A percentile compares a stretch with the other conserved stretches of the same genome.
These are phyloP conservation scores for Rhopilema esculentum DNA, from an alignment of 30 jellyfish, hydroid and myxozoan species.

Conservation along the genomic window DNA sequence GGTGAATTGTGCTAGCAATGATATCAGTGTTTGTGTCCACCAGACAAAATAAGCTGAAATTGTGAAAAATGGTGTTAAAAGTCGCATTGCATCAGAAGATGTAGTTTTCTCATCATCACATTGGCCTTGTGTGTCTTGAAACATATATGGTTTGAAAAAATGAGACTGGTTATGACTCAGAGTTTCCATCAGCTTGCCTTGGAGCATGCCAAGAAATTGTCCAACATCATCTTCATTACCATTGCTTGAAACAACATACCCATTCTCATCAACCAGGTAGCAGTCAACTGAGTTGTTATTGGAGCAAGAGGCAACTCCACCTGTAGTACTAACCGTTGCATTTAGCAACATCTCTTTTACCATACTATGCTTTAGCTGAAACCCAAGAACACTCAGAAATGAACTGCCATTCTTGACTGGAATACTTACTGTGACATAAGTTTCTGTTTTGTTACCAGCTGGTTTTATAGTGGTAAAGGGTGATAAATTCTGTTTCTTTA, in stretches of 20 bases:
- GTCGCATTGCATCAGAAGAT: slow-evolving; percentile 58
- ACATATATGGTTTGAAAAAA: background rate
- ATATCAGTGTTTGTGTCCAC: slow-evolving; percentile 61
- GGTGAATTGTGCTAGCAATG: slow-evolving; percentile 46
- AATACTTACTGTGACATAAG: slow-evolving; percentile 28
- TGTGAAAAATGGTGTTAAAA: slow-evolving; percentile 55
- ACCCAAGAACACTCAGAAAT: slow-evolving; percentile 33
- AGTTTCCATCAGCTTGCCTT: slow-evolving; percentile 65
- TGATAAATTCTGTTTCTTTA: slow-evolving; percentile 7
- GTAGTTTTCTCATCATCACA: slow-evolving; percentile 33
- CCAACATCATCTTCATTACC: slow-evolving; percentile 74
- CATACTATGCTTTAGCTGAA: slow-evolving; percentile 13
- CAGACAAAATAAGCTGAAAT: slow-evolving; percentile 56
- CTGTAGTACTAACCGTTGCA: slow-evolving; percentile 22
- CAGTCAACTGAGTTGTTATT: slow-evolving; percentile 42
- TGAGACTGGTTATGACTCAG: slow-evolving; percentile 29
- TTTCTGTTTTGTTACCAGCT: slow-evolving; percentile 37
- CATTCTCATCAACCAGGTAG: slow-evolving; percentile 86
- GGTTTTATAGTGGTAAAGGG: slow-evolving; percentile 13
- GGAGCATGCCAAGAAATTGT: slow-evolving; percentile 61
- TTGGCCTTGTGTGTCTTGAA: slow-evolving; percentile 77
- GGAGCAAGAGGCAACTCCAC: slow-evolving; percentile 19
- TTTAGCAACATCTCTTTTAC: slow-evolving; percentile 33
- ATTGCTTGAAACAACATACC: slow-evolving; percentile 77
- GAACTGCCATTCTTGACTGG: slow-evolving; percentile 26